phyloP scores from a whole-genome alignment of 2,888 invertebrate genomes.

The Anticlea derivata region DNA sequence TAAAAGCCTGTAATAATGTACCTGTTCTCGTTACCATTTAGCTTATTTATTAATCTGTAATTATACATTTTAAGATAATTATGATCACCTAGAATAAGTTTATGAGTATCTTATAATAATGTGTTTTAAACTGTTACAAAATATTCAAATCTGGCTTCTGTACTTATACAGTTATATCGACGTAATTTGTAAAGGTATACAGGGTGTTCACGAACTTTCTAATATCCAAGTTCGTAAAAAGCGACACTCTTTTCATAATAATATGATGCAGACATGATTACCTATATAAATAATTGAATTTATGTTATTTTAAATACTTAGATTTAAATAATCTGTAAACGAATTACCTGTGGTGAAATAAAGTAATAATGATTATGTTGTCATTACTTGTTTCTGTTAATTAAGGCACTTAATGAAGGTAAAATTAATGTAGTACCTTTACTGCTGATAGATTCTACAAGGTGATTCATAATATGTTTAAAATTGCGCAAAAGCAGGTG shows the following conservation, averaged over 20 bases:
- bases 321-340: conserved; percentile 29
- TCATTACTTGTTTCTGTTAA: conserved; percentile 25
- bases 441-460: too few species aligned
- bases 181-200: conserved; percentile 10
- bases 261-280: conserved; percentile 2
- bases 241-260: not conserved
- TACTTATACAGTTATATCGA: conserved; percentile 31
- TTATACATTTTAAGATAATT: not conserved
- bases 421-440: too few species aligned
- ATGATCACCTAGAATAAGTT: not conserved
- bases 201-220: not conserved
- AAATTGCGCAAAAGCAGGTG: too few species aligned
- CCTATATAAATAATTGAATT: conserved; percentile 17
- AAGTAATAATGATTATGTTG: conserved; percentile 43
- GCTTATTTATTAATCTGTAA: conserved; percentile 40
- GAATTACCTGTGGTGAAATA: conserved; percentile 42
- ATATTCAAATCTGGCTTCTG: conserved; percentile 34
- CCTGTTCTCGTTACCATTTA: conserved; percentile 47
- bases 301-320: conserved; percentile 20
- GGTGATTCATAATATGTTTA: too few species aligned
- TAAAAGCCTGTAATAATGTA: conserved; percentile 28
- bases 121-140: conserved; percentile 1
- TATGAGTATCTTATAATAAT: not conserved
- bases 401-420: too few species aligned
- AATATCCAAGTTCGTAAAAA: not conserved